phyloP scores from a whole-genome alignment of 2,113 vertebrate genomes.

The Hemiscyllium ocellatum region DNA sequence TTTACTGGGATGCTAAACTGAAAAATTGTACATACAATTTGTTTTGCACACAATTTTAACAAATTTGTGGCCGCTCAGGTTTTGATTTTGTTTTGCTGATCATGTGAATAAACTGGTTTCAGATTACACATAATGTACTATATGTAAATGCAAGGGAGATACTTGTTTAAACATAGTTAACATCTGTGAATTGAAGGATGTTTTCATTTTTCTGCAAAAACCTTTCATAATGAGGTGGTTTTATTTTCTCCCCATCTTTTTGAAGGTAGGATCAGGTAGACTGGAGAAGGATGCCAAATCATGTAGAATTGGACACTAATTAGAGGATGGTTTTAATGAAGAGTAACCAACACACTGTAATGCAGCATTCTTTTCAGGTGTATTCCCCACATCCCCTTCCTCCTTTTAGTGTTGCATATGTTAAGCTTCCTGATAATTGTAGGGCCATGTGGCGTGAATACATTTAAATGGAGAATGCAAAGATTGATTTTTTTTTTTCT shows the following conservation, averaged over 20 bases:
- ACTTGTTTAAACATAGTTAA: background rate
- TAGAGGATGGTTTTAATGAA: conserved; percentile 7
- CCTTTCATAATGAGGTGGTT: background rate
- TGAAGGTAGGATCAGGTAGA: background rate
- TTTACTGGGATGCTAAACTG: background rate
- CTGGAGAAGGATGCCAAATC: background rate
- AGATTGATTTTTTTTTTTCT: background rate
- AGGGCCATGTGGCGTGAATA: background rate
- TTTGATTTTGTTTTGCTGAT: background rate
- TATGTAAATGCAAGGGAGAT: conserved; percentile 25
- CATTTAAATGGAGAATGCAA: conserved; percentile 22
- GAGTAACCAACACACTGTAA: background rate
- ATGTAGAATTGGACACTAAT: background rate
- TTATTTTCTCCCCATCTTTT: too few relatives aligned
- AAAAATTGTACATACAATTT: background rate
- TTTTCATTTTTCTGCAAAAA: background rate
- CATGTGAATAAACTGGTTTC: background rate
- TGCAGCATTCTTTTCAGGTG: background rate
- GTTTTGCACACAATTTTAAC: conserved; percentile 29
- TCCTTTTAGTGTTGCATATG: background rate
- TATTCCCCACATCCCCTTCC: background rate
- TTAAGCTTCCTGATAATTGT: background rate
- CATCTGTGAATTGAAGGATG: background rate
- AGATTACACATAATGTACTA: conserved; percentile 24
- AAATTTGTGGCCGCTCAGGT: background rate